phyloP scores from a whole-genome alignment of 2,797 vertebrate species.

The Lepilemur septentrionalis region DNA sequence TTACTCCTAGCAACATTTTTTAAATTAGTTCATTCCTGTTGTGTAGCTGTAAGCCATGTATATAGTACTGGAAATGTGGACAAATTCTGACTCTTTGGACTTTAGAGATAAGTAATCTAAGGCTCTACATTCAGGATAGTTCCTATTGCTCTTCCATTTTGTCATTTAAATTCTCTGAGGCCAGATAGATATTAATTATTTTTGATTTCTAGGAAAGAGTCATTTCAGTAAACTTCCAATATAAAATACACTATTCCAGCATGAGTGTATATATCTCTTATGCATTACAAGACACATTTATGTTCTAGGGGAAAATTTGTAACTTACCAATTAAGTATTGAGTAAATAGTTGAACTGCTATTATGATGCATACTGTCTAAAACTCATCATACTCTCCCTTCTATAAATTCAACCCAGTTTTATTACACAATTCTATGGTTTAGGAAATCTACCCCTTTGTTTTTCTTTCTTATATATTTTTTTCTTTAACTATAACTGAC shows the following conservation, averaged over 20 bases:
- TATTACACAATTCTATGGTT: neutral
- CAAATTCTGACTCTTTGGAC: neutral
- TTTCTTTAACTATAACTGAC: neutral
- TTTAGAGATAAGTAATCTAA: neutral
- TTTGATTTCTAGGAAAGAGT: neutral
- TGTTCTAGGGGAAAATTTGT: neutral
- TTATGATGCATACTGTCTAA: neutral
- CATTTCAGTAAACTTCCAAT: neutral
- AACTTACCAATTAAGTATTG: neutral
- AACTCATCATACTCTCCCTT: neutral
- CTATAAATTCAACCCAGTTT: neutral
- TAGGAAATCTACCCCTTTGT: neutral
- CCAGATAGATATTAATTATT: neutral
- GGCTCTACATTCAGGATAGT: neutral
- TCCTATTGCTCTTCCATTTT: neutral
- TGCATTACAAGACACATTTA: neutral
- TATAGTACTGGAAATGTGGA: neutral
- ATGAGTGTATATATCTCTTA: neutral
- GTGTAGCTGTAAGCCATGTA: neutral
- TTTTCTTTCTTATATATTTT: neutral
- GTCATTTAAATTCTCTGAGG: neutral
- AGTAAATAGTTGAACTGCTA: neutral
- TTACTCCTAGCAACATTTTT: neutral
- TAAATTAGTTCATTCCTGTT: neutral
- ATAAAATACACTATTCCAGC: neutral